These are phyloP conservation scores for Drosophila carrolli DNA, from an alignment of 1,140 invertebrate species.

Conservation along the genomic window DNA sequence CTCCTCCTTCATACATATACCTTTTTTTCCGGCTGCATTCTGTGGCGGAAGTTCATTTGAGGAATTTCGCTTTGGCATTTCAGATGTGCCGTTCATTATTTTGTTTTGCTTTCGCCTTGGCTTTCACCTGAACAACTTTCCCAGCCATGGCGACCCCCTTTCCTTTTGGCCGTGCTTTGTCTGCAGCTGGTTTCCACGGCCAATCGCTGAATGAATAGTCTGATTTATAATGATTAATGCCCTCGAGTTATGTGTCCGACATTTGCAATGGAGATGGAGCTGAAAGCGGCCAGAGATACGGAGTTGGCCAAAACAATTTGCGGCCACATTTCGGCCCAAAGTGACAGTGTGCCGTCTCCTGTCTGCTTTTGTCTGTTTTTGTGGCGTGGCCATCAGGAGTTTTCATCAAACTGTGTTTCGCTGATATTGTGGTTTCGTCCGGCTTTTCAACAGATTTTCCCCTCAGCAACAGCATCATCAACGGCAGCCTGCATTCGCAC, in stretches of 20 bases:
- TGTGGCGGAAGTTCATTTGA: conserved; percentile 67
- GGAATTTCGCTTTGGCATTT: conserved; percentile 71
- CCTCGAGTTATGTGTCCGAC: conserved; percentile 61
- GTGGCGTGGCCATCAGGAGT: neutral
- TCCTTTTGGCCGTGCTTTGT: conserved; percentile 20
- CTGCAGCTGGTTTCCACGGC: conserved; percentile 32
- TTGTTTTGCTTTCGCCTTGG: conserved; percentile 43
- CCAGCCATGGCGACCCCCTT: neutral
- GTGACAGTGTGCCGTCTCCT: neutral
- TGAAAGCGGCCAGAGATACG: neutral
- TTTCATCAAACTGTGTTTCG: conserved; percentile 28
- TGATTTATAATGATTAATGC: conserved; percentile 82
- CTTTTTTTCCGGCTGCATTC: conserved; percentile 51
- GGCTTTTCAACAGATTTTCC: neutral
- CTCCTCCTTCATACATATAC: neutral
- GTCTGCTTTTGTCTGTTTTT: conserved; percentile 2
- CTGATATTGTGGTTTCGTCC: conserved; percentile 29
- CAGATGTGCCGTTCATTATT: conserved; percentile 56
- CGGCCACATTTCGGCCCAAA: conserved; percentile 3
- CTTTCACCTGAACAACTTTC: conserved; percentile 18
- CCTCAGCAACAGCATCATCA: neutral
- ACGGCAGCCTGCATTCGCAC: conserved; percentile 32
- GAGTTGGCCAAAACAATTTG: conserved; percentile 19
- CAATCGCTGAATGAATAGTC: conserved; percentile 71
- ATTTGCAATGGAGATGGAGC: conserved; percentile 50